phyloP scores from a whole-genome alignment of 2,888 invertebrate genomes.

The Xanthostigma xanthostigma region DNA sequence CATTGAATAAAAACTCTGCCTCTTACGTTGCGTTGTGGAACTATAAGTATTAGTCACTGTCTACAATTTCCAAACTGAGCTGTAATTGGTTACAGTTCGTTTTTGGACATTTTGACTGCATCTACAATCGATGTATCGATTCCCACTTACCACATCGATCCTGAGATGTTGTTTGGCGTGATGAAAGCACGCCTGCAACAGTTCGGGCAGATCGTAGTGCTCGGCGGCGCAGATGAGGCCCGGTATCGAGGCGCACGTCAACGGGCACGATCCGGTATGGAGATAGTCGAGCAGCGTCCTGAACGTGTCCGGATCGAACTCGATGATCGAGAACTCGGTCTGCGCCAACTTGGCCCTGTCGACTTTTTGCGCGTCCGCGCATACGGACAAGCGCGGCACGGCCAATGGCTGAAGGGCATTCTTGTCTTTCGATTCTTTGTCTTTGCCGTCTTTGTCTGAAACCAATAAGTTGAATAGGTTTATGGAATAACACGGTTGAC shows the following conservation, averaged over 20 bases:
- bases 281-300: constrained; percentile 80
- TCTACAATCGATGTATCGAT: neutral
- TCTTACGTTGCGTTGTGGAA: too few relatives aligned
- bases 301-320: constrained; percentile 89
- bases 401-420: constrained; percentile 55
- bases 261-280: constrained; percentile 82
- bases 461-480: constrained; percentile 9
- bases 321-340: constrained; percentile 89
- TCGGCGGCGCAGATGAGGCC: constrained; percentile 89
- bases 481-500: too few relatives aligned
- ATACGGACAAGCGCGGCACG: constrained; percentile 78
- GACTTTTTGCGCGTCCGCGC: constrained; percentile 88
- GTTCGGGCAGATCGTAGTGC: constrained; percentile 83
- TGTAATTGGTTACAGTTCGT: too few relatives aligned
- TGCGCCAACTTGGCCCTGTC: constrained; percentile 83
- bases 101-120: too few relatives aligned
- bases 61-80: too few relatives aligned
- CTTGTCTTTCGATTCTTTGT: constrained; percentile 66
- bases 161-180: constrained; percentile 87
- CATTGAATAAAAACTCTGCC: too few relatives aligned
- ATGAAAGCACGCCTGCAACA: constrained; percentile 87
- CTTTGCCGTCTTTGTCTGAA: constrained; percentile 66
- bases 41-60: too few relatives aligned
- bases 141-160: constrained; percentile 63
- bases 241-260: constrained; percentile 84